phyloP scores from a whole-genome alignment of 2,797 vertebrate genomes.

The Hyperoplus immaculatus region DNA sequence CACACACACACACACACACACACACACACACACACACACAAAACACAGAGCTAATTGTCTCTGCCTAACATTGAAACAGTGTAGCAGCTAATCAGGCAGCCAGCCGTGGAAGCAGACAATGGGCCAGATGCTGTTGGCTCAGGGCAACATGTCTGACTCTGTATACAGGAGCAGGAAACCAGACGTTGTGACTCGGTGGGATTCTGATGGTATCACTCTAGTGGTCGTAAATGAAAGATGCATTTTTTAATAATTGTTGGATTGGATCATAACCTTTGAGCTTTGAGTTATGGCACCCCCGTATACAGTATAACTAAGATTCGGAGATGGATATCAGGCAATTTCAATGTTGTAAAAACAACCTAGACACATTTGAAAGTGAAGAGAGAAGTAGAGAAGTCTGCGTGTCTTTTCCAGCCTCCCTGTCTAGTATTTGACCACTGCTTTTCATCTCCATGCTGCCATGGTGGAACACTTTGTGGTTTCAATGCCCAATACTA shows the following conservation, averaged over 20 bases:
- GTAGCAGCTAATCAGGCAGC: constrained; percentile 77
- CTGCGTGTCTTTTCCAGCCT: no score
- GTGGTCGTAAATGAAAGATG: constrained; percentile 49
- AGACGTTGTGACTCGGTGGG: constrained; percentile 49
- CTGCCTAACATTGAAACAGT: constrained; percentile 56
- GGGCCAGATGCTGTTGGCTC: constrained; percentile 79
- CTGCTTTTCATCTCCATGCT: no score
- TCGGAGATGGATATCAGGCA: no score
- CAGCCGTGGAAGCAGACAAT: constrained; percentile 75
- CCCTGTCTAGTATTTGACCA: no score
- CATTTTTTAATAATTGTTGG: constrained; percentile 11
- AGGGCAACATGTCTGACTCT: constrained; percentile 68
- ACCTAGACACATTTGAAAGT: no score
- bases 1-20: constrained; percentile 19
- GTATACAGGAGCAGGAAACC: constrained; percentile 50
- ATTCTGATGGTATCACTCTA: constrained; percentile 56
- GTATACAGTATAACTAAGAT: no score
- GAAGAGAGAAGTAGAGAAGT: no score
- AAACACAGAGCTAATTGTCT: constrained; percentile 51
- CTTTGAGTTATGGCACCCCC: no score
- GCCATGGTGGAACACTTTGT: no score
- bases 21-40: constrained; percentile 38
- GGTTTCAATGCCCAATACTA: no score
- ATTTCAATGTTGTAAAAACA: no score
- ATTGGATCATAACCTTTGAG: no score